Percentiles rank a stretch among this genome's conserved stretches.
Conservation (phyloP, 1,140 invertebrate genomes). For the Zaprionus camerounensis region DNA sequence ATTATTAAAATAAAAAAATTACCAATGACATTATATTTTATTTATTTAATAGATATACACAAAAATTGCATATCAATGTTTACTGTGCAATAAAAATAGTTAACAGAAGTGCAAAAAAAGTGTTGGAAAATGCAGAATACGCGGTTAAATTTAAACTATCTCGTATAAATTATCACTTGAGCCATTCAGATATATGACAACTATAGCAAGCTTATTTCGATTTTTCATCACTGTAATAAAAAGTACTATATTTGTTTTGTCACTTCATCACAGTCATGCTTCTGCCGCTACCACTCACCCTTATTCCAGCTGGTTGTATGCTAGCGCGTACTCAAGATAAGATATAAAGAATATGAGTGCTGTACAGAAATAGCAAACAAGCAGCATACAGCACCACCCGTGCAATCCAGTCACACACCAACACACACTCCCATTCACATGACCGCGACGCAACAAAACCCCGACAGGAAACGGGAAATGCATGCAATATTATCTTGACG, state of each 20-base stretch:
- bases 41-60: background rate
- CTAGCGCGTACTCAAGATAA: conserved; percentile 54
- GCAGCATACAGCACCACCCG: conserved; percentile 37
- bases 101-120: background rate
- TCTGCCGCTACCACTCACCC: conserved; percentile 30
- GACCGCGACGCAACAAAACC: conserved; percentile 16
- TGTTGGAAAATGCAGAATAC: conserved; percentile 5
- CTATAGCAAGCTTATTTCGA: background rate
- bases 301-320: conserved; percentile 24
- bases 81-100: background rate
- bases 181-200: background rate
- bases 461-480: conserved; percentile 72
- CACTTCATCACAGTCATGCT: conserved; percentile 42
- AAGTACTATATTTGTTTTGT: conserved; percentile 63
- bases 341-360: conserved; percentile 64
- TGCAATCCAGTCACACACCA: conserved; percentile 43
- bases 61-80: background rate
- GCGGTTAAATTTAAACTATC: conserved; percentile 3
- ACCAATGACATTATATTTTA: background rate
- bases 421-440: background rate
- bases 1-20: background rate
- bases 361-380: conserved; percentile 68
- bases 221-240: conserved; percentile 25
- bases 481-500: conserved; percentile 70
- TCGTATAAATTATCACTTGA: background rate